Evolutionary conservation across 92 coral and sea anemone species (phyloP).

Genomic region (Palythoa grandiflora): DNA sequence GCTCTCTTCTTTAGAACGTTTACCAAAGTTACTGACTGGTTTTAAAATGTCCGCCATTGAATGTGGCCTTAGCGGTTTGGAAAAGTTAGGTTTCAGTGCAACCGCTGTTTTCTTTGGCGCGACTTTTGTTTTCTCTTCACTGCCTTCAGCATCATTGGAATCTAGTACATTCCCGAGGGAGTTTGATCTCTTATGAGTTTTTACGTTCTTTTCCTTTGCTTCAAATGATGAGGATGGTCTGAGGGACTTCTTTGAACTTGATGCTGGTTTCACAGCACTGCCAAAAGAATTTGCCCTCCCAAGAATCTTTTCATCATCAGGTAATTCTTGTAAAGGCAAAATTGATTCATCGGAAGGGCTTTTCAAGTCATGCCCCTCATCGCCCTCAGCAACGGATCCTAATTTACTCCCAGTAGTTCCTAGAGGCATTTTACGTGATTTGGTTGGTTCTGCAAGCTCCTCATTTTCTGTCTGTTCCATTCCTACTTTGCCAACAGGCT

Average conservation of each 20-base stretch:
- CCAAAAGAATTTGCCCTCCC: conserved; percentile 14
- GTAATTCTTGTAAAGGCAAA: neutral
- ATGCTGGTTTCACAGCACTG: neutral
- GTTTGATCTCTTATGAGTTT: conserved; percentile 31
- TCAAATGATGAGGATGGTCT: conserved; percentile 22
- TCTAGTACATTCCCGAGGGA: conserved; percentile 26
- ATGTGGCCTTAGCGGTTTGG: conserved; percentile 25
- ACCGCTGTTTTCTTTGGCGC: neutral
- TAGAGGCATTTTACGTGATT: neutral
- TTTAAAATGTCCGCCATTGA: conserved; percentile 29
- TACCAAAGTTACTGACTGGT: neutral
- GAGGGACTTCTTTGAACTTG: conserved; percentile 20
- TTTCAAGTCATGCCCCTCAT: neutral
- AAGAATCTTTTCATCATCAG: neutral
- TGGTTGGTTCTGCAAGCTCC: neutral
- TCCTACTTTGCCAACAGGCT: neutral
- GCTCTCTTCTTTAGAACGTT: neutral
- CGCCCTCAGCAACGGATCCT: conserved; percentile 16
- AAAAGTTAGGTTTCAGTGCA: conserved; percentile 38
- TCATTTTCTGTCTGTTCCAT: neutral
- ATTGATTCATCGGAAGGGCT: neutral
- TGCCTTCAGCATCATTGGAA: neutral
- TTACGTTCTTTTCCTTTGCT: neutral
- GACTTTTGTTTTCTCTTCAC: neutral
- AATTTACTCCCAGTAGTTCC: neutral